Percentiles rank a stretch among this genome's conserved stretches.
Conservation (phyloP, 2,113 vertebrate species). For the Nothobranchius kuhntae region DNA sequence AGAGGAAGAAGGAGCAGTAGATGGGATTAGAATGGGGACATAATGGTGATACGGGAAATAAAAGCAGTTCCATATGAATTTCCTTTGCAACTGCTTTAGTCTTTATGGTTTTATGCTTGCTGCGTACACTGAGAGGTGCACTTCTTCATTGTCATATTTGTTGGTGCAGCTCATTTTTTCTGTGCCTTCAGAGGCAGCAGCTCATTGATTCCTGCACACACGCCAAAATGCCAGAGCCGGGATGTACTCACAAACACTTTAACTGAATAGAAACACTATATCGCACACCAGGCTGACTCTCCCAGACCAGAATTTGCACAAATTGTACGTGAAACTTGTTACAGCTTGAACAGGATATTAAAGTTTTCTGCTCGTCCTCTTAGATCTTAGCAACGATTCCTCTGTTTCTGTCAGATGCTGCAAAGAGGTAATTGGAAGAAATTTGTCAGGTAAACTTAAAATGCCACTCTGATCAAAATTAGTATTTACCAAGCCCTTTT, state of each 20-base stretch:
- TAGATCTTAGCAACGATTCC: slow-evolving; percentile 19
- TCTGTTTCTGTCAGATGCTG: slow-evolving; percentile 27
- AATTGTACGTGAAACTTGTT: slow-evolving; percentile 26
- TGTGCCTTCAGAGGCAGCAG: slow-evolving; percentile 76
- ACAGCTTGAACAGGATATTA: not conserved
- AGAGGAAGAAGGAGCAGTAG: slow-evolving; percentile 36
- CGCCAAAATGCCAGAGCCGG: slow-evolving; percentile 68
- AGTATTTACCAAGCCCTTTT: slow-evolving; percentile 51
- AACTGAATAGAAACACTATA: slow-evolving; percentile 63
- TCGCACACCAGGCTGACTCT: slow-evolving; percentile 32
- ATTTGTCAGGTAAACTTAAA: slow-evolving; percentile 51
- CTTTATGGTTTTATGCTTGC: slow-evolving; percentile 78
- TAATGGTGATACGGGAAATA: slow-evolving; percentile 65
- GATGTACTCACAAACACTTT: slow-evolving; percentile 60
- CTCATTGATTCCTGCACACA: slow-evolving; percentile 79
- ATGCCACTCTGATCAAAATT: slow-evolving; percentile 53
- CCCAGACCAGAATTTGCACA: slow-evolving; percentile 38
- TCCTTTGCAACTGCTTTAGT: slow-evolving; percentile 60
- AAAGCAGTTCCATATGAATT: slow-evolving; percentile 77
- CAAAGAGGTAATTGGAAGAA: slow-evolving; percentile 47
- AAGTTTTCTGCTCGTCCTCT: slow-evolving; percentile 19
- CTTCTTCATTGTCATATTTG: slow-evolving; percentile 85
- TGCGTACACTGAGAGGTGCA: slow-evolving; percentile 79
- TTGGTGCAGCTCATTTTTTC: slow-evolving; percentile 78
- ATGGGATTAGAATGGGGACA: slow-evolving; percentile 71